Conservation (phyloP, 2,113 vertebrate genomes). For the Aplodontia rufa region DNA sequence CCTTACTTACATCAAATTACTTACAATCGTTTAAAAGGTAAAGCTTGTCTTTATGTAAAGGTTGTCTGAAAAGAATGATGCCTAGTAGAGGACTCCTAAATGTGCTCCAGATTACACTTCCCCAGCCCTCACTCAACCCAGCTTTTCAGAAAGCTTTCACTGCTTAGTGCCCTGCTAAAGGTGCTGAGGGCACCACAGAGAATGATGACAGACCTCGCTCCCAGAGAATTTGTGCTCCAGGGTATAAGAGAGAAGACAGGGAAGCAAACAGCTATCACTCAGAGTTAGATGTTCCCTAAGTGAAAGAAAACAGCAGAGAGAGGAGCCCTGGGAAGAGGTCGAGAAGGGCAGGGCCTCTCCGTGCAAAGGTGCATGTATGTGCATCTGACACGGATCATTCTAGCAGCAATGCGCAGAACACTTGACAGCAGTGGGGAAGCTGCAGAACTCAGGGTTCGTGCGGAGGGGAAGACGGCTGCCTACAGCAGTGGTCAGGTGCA, state of each 20-base stretch:
- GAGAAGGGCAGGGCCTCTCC: background rate
- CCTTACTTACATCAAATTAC: constrained; percentile 7
- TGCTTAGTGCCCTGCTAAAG: background rate
- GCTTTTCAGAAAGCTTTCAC: background rate
- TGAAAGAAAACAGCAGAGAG: background rate
- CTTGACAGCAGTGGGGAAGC: background rate
- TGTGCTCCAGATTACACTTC: background rate
- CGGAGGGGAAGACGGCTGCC: background rate
- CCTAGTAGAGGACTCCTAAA: background rate
- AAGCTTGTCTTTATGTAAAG: background rate
- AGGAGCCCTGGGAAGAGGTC: background rate
- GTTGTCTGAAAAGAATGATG: constrained; percentile 4
- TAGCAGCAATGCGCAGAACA: background rate
- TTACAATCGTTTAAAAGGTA: constrained; percentile 9
- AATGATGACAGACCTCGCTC: background rate
- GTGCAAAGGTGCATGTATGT: background rate
- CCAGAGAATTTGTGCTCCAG: background rate
- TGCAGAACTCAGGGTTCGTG: background rate
- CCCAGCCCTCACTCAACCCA: background rate
- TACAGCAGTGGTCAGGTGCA: background rate
- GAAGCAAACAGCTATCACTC: background rate
- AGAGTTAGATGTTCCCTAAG: background rate
- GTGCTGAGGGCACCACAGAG: background rate
- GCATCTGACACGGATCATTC: background rate
- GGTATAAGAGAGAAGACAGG: background rate